phyloP scores from a whole-genome alignment of 2,888 invertebrate genomes.

The Ischnus inquisitorius region DNA sequence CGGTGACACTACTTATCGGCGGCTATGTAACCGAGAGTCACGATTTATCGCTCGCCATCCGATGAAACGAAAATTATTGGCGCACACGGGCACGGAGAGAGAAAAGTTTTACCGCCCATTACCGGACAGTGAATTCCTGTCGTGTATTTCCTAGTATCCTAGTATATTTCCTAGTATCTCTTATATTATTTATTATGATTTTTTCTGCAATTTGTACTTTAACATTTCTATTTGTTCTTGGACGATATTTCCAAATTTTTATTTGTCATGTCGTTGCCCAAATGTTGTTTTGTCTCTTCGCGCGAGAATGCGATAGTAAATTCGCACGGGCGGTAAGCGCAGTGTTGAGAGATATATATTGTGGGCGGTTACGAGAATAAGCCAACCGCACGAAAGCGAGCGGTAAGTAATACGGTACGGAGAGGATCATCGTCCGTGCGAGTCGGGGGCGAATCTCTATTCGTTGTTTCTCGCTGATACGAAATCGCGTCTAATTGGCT shows the following conservation, averaged over 20 bases:
- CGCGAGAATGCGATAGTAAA: neutral
- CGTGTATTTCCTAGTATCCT: neutral
- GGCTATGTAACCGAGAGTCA: conserved; percentile 24
- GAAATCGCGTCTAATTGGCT: conserved; percentile 68
- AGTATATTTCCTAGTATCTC: too few relatives aligned
- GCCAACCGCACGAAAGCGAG: conserved; percentile 35
- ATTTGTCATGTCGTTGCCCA: neutral
- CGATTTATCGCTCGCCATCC: conserved; percentile 44
- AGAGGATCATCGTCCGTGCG: conserved; percentile 42
- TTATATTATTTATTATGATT: too few relatives aligned
- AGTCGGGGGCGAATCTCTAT: conserved; percentile 42
- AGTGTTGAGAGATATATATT: conserved; percentile 40
- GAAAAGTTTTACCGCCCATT: conserved; percentile 54
- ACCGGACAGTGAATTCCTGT: conserved; percentile 36
- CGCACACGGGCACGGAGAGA: neutral
- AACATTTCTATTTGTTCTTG: too few relatives aligned
- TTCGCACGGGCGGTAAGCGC: conserved; percentile 25
- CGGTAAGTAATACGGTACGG: conserved; percentile 11
- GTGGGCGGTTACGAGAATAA: conserved; percentile 62
- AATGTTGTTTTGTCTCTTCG: neutral
- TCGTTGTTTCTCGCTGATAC: conserved; percentile 62
- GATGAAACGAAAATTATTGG: conserved; percentile 50
- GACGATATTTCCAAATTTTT: neutral
- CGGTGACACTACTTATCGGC: conserved; percentile 4
- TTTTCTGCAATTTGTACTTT: too few relatives aligned